These are phyloP conservation scores for Caenorhabditis tropicalis DNA, from an alignment of 1,140 invertebrate genomes.

Conservation along the genomic window DNA sequence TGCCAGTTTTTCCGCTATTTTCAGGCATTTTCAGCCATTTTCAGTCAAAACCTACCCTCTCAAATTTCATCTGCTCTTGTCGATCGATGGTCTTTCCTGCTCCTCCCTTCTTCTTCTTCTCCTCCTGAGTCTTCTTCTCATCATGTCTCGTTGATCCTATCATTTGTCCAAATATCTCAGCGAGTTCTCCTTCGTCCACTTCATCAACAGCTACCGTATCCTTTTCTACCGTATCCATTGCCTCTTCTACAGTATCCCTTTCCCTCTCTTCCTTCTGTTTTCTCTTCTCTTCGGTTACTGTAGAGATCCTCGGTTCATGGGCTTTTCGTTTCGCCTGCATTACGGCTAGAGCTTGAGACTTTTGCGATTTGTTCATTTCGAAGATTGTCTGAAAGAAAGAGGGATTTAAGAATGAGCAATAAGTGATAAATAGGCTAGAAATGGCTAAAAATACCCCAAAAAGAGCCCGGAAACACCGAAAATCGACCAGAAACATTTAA, in stretches of 20 bases:
- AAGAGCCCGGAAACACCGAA: no score
- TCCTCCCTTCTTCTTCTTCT: not conserved
- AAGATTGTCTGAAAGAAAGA: constrained; percentile 84
- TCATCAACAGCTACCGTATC: not conserved
- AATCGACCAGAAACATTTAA: no score
- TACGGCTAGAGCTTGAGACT: constrained; percentile 75
- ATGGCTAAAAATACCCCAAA: no score
- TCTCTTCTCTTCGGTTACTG: constrained; percentile 72
- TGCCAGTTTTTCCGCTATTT: no score
- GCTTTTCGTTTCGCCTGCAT: constrained; percentile 75
- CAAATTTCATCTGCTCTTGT: constrained; percentile 32
- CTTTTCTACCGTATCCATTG: constrained; percentile 47
- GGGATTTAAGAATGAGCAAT: no score
- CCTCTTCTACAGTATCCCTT: constrained; percentile 57
- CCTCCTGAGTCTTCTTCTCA: not conserved
- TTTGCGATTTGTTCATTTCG: constrained; percentile 84
- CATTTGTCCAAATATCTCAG: constrained; percentile 26
- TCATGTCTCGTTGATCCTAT: constrained; percentile 39
- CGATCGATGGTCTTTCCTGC: constrained; percentile 11
- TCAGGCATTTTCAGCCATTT: not conserved
- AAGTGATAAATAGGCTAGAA: not conserved
- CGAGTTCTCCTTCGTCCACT: constrained; percentile 43
- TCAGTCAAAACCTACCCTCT: constrained; percentile 8
- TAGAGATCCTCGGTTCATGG: constrained; percentile 64
- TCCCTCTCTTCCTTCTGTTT: constrained; percentile 42